A percentile compares a stretch with the other conserved stretches of the same genome.
phyloP scores from a whole-genome alignment of 1,140 invertebrate genomes.

The Planococcus citri region DNA sequence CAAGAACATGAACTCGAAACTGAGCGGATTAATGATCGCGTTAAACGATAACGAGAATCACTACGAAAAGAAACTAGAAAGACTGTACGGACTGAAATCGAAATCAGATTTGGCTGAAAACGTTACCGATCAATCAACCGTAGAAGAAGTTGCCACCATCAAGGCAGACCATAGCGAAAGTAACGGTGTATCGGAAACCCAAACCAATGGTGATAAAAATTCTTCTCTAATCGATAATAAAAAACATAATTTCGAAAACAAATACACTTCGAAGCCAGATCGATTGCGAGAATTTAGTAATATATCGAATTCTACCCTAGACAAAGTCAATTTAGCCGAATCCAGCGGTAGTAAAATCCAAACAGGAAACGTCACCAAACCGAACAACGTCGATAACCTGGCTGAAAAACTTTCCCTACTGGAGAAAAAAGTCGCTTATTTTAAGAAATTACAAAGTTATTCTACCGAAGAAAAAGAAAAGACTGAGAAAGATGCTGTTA shows the following conservation, averaged over 20 bases:
- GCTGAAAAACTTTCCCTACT: background rate
- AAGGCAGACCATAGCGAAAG: too few species aligned
- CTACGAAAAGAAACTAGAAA: background rate
- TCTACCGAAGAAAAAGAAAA: background rate
- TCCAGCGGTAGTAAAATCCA: background rate
- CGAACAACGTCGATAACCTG: background rate
- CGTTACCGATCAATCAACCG: background rate
- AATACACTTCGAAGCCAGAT: background rate
- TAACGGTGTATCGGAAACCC: background rate
- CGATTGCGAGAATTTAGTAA: background rate
- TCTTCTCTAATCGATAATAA: background rate
- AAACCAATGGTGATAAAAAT: background rate
- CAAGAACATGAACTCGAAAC: background rate
- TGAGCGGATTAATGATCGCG: constrained; percentile 1
- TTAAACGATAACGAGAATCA: constrained; percentile 3
- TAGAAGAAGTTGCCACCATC: background rate
- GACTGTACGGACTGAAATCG: background rate
- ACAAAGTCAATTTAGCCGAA: too few species aligned
- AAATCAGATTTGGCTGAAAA: too few species aligned
- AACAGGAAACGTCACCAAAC: too few species aligned
- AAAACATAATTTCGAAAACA: background rate
- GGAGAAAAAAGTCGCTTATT: constrained; percentile 9
- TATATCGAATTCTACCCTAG: background rate
- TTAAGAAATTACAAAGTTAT: background rate
- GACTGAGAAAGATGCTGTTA: background rate